Evolutionary conservation across 1,140 invertebrate genomes (phyloP).

Genomic region (Penaeus vannamei): DNA sequence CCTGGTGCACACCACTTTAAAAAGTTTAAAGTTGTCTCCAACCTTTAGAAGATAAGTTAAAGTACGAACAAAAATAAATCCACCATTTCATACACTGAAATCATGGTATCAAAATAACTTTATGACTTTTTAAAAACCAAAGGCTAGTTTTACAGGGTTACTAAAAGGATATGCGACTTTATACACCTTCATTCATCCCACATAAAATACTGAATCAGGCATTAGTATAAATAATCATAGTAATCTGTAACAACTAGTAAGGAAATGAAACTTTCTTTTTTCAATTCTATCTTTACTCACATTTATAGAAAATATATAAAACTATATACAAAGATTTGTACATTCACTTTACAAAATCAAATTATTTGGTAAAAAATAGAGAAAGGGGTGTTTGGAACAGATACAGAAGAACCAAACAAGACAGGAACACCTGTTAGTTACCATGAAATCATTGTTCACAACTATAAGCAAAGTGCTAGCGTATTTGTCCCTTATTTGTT

Average conservation of each 20-base stretch:
- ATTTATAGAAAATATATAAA: constrained; percentile 67
- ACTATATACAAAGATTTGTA: constrained; percentile 67
- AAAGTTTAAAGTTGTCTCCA: too few species aligned
- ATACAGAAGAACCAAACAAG: too few species aligned
- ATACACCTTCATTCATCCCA: too few species aligned
- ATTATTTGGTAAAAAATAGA: constrained; percentile 50
- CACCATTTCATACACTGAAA: too few species aligned
- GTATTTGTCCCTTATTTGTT: background rate
- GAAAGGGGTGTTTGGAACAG: constrained; percentile 18
- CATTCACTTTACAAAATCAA: constrained; percentile 63
- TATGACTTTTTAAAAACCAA: too few species aligned
- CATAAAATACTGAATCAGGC: too few species aligned
- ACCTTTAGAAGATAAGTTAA: too few species aligned
- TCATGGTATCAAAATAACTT: too few species aligned
- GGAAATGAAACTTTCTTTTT: background rate
- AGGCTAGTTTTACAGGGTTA: too few species aligned
- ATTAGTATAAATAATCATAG: background rate
- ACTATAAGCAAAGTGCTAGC: background rate
- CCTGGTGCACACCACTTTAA: too few species aligned
- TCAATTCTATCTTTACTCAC: constrained; percentile 63
- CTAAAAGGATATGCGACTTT: too few species aligned
- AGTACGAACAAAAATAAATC: too few species aligned
- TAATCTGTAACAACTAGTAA: background rate
- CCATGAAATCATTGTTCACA: constrained; percentile 21
- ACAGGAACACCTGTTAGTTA: background rate